phyloP scores from a whole-genome alignment of 35 echinoderm and acorn worm species.

The Apostichopus californicus region DNA sequence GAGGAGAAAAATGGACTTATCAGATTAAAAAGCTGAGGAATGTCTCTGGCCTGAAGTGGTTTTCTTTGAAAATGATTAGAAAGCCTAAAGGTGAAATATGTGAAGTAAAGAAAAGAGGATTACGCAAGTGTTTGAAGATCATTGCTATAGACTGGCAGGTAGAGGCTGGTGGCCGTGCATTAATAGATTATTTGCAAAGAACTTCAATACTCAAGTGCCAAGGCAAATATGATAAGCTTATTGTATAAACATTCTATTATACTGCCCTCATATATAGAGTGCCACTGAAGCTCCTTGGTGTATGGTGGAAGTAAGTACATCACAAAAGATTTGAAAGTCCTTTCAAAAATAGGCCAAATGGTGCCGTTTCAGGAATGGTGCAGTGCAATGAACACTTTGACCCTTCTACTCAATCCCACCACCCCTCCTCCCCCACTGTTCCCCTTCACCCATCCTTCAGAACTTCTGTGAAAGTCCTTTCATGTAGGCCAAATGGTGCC shows the following conservation, averaged over 20 bases:
- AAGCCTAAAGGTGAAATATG: background rate
- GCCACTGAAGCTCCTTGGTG: too few relatives aligned
- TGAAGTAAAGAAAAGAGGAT: slow-evolving; percentile 6
- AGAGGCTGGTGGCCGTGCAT: background rate
- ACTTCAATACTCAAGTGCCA: background rate
- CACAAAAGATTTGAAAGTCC: too few relatives aligned
- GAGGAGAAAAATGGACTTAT: background rate
- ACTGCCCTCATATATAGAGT: background rate
- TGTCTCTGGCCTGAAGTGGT: background rate
- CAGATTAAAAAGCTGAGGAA: background rate
- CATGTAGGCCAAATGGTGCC: too few relatives aligned
- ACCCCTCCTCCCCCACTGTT: too few relatives aligned
- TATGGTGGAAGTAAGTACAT: too few relatives aligned
- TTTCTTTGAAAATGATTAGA: background rate
- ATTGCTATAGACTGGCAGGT: background rate
- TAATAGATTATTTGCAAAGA: background rate
- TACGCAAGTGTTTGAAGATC: background rate
- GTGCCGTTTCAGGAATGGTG: too few relatives aligned
- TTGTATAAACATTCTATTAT: background rate
- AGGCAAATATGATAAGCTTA: background rate
- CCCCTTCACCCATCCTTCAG: too few relatives aligned
- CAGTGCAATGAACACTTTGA: too few relatives aligned
- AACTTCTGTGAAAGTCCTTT: too few relatives aligned
- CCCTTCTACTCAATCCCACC: too few relatives aligned
- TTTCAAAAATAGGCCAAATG: too few relatives aligned